Conservation (phyloP, 2,113 vertebrate species). For the Antigone vipio region DNA sequence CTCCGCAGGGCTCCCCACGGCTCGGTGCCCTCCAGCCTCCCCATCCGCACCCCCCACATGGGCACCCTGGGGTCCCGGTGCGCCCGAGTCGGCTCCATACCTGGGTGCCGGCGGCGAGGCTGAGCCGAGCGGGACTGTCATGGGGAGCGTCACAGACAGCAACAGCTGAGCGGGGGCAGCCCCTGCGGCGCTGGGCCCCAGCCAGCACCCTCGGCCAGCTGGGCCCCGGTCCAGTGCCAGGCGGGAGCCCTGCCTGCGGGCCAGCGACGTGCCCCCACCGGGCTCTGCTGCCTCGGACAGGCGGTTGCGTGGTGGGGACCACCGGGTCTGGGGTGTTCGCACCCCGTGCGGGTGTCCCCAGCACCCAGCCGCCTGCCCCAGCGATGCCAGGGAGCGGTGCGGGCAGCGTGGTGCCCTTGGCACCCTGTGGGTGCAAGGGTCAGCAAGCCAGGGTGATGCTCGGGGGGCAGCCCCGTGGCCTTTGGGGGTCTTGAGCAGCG, state of each 20-base stretch:
- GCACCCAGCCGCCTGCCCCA: background rate
- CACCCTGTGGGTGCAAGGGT: rapidly evolving
- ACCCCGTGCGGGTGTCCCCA: rapidly evolving
- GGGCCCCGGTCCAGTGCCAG: background rate
- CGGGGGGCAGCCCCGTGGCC: background rate
- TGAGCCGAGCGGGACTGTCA: background rate
- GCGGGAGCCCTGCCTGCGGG: background rate
- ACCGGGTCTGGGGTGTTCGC: rapidly evolving
- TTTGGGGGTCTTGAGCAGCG: rapidly evolving
- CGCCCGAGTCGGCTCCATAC: rapidly evolving
- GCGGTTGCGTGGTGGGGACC: background rate
- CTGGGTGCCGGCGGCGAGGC: background rate
- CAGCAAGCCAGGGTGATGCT: background rate
- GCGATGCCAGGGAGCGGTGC: background rate
- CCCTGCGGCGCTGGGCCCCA: background rate
- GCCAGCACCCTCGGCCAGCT: background rate
- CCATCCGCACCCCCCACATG: rapidly evolving
- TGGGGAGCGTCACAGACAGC: background rate
- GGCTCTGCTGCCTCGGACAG: background rate
- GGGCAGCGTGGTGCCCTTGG: background rate
- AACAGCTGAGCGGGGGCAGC: slow-evolving; percentile 32
- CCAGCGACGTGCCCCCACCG: rapidly evolving
- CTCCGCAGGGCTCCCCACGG: rapidly evolving
- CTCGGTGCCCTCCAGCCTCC: rapidly evolving
- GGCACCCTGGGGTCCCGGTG: background rate